Evolutionary conservation across 2,113 vertebrate species (phyloP).

Genomic region (Microtus oregoni): DNA sequence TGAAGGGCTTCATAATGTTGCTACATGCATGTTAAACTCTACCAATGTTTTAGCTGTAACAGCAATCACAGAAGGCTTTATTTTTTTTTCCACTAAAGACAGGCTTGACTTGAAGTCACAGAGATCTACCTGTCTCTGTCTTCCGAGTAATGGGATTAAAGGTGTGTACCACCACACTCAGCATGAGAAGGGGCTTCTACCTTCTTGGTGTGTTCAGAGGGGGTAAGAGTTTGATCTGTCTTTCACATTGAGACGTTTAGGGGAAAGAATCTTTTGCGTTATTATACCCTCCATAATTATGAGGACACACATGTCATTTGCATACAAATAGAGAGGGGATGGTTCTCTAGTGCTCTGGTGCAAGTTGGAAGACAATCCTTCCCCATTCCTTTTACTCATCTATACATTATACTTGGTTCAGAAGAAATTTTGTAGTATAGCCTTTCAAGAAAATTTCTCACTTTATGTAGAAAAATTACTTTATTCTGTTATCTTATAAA

Average conservation of each 20-base stretch:
- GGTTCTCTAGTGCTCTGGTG: too few species aligned
- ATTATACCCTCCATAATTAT: not conserved
- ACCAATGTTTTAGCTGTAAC: too few species aligned
- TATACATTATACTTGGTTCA: too few species aligned
- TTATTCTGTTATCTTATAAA: too few species aligned
- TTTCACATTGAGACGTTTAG: not conserved
- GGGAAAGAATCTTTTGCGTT: not conserved
- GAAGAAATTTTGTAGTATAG: too few species aligned
- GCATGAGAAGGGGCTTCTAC: not conserved
- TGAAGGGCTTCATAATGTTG: not conserved
- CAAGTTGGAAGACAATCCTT: not conserved
- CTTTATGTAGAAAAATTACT: too few species aligned
- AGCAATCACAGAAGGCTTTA: not conserved
- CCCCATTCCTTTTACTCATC: too few species aligned
- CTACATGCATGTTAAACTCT: not conserved
- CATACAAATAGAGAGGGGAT: not conserved
- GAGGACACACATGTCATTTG: not conserved
- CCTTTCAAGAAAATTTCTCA: too few species aligned
- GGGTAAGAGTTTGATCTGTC: not conserved
- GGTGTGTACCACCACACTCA: not conserved
- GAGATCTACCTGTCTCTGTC: not conserved
- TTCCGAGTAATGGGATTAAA: not conserved
- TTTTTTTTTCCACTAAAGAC: not conserved
- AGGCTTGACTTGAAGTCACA: not conserved
- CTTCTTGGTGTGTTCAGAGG: not conserved